phyloP scores from a whole-genome alignment of 1,140 invertebrate species.

The Heterodera schachtii region DNA sequence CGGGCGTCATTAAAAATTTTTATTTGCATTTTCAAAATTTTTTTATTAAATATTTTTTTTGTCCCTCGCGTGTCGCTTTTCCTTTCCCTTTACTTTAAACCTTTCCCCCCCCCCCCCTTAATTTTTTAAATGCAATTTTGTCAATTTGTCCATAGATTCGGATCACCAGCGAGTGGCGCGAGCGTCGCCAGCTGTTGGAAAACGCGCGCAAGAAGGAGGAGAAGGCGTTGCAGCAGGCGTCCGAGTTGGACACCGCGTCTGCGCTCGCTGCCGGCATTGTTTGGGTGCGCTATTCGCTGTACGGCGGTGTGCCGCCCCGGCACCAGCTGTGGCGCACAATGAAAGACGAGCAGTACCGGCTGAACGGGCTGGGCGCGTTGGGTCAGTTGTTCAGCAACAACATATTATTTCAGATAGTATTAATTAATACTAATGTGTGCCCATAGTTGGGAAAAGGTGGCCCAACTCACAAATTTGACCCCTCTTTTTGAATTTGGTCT shows the following conservation, averaged over 20 bases:
- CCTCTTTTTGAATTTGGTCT: too few relatives aligned
- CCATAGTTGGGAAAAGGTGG: too few relatives aligned
- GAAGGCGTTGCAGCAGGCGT: slow-evolving; percentile 18
- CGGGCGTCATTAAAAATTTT: neutral
- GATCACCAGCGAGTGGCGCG: slow-evolving; percentile 42
- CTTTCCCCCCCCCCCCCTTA: too few relatives aligned
- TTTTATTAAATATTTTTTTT: slow-evolving; percentile 25
- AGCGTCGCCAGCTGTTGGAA: slow-evolving; percentile 33
- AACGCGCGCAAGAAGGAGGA: slow-evolving; percentile 35
- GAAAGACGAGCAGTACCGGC: slow-evolving; percentile 49
- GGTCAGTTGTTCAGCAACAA: slow-evolving; percentile 14
- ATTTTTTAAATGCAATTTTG: neutral
- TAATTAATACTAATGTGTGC: too few relatives aligned
- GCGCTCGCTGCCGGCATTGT: slow-evolving; percentile 41
- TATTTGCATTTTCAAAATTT: slow-evolving; percentile 8
- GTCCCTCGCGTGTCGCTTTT: neutral
- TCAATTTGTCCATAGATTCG: neutral
- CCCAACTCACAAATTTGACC: too few relatives aligned
- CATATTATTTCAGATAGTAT: too few relatives aligned
- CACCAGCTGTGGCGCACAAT: slow-evolving; percentile 44
- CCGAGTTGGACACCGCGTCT: slow-evolving; percentile 4
- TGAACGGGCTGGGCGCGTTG: slow-evolving; percentile 43
- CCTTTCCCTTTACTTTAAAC: too few relatives aligned
- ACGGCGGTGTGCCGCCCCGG: slow-evolving; percentile 21
- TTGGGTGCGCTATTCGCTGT: slow-evolving; percentile 49